Evolutionary conservation across 1,140 invertebrate species (phyloP), one percentile per base, ranked within the genome.

Genomic region (Prorops nasuta): DNA sequence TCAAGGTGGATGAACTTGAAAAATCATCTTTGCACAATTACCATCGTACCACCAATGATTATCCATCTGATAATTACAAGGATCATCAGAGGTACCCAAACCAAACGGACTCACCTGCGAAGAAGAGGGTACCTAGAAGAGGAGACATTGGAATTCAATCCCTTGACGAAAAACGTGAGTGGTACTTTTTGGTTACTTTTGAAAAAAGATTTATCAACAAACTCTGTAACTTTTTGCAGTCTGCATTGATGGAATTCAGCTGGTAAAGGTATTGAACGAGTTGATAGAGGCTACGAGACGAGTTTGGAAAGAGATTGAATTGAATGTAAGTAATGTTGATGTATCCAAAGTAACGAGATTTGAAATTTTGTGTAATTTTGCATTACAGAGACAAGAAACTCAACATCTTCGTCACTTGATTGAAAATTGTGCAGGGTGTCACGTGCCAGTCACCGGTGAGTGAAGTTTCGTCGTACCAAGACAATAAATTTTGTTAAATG

Each of bases 101-200:
- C 34, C 12, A 44, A 22, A 31, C 18, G 3, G 16, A 49, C 38
- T 16, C 41, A 43, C 34, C 53, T 2, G 24, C 12, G 2, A 21
- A 9, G 17, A 59, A 43, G 3, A 59, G 65, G 38, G 9, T 48
- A 0, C 51, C 64, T 19, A 64, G 80, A 43, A 78, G 86, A 73
- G 89, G 89, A 44, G 90, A 92, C 67, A 91, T 91, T 63, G 87
- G 87, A 15, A 80, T 84, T 43, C 81, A 84, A 58, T 83, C 84
- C 54, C 79, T 87, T 54, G 83, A 84, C 49, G 88, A 86, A 62
- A 81, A 83, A 71, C 81, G 82, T 84, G 77, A 54, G 67, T 63
- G 45, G n/a, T 37, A 20, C 40, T 42, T 44, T n/a, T 15, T 28
- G 39, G 19, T 22, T 2, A 16, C 20, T 15, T 24, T 8, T 20